Evolutionary conservation across 2,113 vertebrate genomes (phyloP).

Genomic region (Strigops habroptila): DNA sequence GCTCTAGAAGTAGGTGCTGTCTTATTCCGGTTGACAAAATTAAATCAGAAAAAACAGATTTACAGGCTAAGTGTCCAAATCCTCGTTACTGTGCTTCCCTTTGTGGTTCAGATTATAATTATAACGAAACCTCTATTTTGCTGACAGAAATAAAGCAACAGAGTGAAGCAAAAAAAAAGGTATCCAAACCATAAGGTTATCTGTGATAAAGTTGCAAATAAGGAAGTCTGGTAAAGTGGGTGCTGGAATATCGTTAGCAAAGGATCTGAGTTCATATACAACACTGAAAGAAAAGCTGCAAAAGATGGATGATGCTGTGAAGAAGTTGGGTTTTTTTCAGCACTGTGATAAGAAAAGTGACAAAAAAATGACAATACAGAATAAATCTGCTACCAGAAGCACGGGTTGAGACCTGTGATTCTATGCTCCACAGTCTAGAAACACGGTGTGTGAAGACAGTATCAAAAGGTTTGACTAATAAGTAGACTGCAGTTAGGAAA

Average conservation of each 20-base stretch:
- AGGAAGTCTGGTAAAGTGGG: not conserved
- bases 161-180: not conserved
- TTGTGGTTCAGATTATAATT: not conserved
- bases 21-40: not conserved
- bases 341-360: not conserved
- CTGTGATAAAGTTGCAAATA: not conserved
- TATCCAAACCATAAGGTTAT: not conserved
- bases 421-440: not conserved
- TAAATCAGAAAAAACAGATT: not conserved
- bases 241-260: not conserved
- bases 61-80: not conserved
- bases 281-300: not conserved
- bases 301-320: not conserved
- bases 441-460: not conserved
- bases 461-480: slow-evolving; percentile 4
- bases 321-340: not conserved
- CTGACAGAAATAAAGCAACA: not conserved
- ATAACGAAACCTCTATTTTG: not conserved
- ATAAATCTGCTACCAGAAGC: not conserved
- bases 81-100: not conserved
- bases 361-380: not conserved
- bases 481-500: not conserved
- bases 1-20: not conserved
- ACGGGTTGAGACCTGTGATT: not conserved
- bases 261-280: not conserved